phyloP scores from a whole-genome alignment of 64 coral and sea anemone species.

The Catalaphyllia jardinei region DNA sequence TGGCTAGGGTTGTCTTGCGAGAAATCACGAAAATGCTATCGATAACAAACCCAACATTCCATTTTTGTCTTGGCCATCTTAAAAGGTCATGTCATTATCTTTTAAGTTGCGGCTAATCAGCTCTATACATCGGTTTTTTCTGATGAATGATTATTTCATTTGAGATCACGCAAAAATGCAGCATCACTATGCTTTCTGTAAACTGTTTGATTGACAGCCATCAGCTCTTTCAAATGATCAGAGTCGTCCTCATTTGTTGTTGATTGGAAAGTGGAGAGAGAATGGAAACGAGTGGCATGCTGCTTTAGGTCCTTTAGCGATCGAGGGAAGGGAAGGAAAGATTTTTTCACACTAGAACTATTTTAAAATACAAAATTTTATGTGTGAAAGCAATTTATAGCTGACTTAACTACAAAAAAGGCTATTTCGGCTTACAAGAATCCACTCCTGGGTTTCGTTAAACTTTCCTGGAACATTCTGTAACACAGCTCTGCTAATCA shows the following conservation, averaged over 20 bases:
- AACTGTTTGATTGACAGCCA: neutral
- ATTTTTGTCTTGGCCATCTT: neutral
- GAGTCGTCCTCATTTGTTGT: neutral
- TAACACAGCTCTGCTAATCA: too few species aligned
- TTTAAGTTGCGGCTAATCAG: constrained; percentile 28
- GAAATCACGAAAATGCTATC: constrained; percentile 32
- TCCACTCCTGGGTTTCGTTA: too few species aligned
- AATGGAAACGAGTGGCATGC: neutral
- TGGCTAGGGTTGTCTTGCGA: constrained; percentile 15
- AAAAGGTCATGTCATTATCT: constrained; percentile 22
- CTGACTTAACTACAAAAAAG: too few species aligned
- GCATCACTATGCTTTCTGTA: constrained; percentile 27
- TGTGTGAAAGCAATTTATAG: too few species aligned
- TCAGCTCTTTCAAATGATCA: neutral
- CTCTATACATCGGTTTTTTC: constrained; percentile 4
- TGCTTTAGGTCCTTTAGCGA: too few species aligned
- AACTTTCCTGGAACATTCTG: too few species aligned
- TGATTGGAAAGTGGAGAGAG: neutral
- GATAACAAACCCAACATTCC: constrained; percentile 32
- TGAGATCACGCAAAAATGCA: constrained; percentile 18
- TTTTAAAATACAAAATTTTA: too few species aligned
- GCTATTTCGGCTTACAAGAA: too few species aligned
- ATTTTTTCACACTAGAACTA: too few species aligned
- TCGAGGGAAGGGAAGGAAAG: too few species aligned
- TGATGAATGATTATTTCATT: constrained; percentile 36